Percentiles rank a stretch among this genome's conserved stretches.
Evolutionary conservation across 2,888 invertebrate genomes (phyloP).

Genomic region (Callyntrura sp.): DNA sequence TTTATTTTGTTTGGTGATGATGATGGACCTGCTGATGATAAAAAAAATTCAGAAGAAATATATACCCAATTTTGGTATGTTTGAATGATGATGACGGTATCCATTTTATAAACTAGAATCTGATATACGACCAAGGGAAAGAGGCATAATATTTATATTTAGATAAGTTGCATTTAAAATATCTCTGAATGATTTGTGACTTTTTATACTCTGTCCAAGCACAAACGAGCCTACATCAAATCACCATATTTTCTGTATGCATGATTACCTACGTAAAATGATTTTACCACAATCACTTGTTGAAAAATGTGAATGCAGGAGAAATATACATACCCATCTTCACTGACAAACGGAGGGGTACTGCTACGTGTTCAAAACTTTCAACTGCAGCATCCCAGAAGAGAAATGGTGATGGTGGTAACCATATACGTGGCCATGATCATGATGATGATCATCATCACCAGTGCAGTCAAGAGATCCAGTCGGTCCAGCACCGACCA

Average conservation of each 20-base stretch:
- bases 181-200: conserved; percentile 25
- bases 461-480: too few species aligned
- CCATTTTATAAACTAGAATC: neutral
- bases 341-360: too few species aligned
- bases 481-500: neutral
- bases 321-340: conserved; percentile 11
- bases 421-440: neutral
- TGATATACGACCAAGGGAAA: neutral
- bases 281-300: conserved; percentile 43
- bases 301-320: conserved; percentile 55
- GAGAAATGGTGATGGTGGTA: neutral
- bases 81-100: conserved; percentile 14
- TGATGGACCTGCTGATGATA: conserved; percentile 31
- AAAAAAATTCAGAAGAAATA: neutral
- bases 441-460: neutral
- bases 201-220: neutral
- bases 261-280: conserved; percentile 54
- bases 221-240: neutral
- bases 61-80: neutral
- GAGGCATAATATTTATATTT: neutral
- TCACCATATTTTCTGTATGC: conserved; percentile 18
- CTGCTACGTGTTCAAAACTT: neutral
- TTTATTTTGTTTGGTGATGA: conserved; percentile 5
- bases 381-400: neutral
- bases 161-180: neutral